Conservation (phyloP, 2,888 invertebrate species). For the Mactromeris polynyma region DNA sequence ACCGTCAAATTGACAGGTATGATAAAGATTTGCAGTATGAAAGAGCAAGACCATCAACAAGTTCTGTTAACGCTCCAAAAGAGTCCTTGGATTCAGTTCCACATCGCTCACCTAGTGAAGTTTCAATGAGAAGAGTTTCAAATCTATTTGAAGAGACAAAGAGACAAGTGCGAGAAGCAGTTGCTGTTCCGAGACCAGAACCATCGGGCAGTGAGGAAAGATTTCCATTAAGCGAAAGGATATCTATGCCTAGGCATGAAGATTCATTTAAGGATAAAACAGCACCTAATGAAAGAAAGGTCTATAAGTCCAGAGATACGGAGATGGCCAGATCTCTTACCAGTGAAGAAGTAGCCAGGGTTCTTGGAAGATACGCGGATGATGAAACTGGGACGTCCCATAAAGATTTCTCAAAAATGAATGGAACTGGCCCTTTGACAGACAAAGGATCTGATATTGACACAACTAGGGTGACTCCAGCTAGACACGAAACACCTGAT, state of each 20-base stretch:
- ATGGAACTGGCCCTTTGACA: background rate
- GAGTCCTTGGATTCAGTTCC: slow-evolving; percentile 11
- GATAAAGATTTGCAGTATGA: slow-evolving; percentile 20
- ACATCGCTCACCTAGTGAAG: slow-evolving; percentile 65
- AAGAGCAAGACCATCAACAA: slow-evolving; percentile 31
- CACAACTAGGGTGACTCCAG: background rate
- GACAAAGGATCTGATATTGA: background rate
- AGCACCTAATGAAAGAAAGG: background rate
- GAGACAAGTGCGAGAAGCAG: slow-evolving; percentile 62
- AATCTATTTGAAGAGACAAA: slow-evolving; percentile 72
- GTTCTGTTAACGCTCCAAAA: slow-evolving; percentile 31
- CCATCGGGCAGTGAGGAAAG: slow-evolving; percentile 71
- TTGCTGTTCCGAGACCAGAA: slow-evolving; percentile 66
- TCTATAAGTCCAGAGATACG: slow-evolving; percentile 55
- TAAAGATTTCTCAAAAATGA: background rate
- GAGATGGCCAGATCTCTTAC: slow-evolving; percentile 71
- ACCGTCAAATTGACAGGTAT: background rate
- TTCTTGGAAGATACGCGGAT: slow-evolving; percentile 64
- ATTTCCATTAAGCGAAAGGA: slow-evolving; percentile 62
- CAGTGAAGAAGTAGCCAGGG: slow-evolving; percentile 75
- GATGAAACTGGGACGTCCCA: background rate
- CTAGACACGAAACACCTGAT: slow-evolving; percentile 5
- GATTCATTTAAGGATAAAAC: slow-evolving; percentile 54
- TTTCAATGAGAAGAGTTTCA: slow-evolving; percentile 72
- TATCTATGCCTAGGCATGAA: slow-evolving; percentile 55